These are phyloP conservation scores for Mesorhabditis sp. DNA, from an alignment of 2,888 invertebrate genomes.

Conservation along the genomic window DNA sequence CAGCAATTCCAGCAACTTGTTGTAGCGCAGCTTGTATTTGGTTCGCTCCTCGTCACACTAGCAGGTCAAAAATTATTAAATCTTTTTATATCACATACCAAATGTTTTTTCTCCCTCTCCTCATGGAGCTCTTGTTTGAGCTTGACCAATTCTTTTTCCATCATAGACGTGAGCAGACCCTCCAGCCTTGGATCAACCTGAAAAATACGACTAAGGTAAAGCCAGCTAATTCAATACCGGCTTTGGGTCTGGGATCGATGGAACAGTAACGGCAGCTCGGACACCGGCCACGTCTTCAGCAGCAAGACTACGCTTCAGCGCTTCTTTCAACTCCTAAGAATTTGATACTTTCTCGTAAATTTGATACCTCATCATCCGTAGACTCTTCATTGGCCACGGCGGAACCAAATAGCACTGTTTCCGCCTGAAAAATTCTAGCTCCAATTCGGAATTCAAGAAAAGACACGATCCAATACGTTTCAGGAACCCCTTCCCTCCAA, in stretches of 20 bases:
- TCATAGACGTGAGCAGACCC: too few relatives aligned
- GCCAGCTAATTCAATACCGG: too few relatives aligned
- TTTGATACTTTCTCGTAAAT: not conserved
- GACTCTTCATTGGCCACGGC: not conserved
- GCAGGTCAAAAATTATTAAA: too few relatives aligned
- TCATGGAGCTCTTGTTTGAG: too few relatives aligned
- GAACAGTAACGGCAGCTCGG: too few relatives aligned
- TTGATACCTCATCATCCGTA: not conserved
- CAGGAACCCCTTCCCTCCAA: not conserved
- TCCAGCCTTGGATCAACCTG: too few relatives aligned
- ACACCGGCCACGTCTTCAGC: not conserved
- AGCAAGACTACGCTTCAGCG: not conserved
- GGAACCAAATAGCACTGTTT: not conserved
- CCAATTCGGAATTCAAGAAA: not conserved
- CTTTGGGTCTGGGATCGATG: too few relatives aligned
- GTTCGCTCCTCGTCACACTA: too few relatives aligned
- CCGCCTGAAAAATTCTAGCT: not conserved
- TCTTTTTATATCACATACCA: too few relatives aligned
- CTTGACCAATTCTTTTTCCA: too few relatives aligned
- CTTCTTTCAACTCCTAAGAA: constrained; percentile 1
- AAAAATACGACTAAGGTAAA: too few relatives aligned
- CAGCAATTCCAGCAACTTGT: constrained; percentile 12
- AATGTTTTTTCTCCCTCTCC: too few relatives aligned
- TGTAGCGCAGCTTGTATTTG: constrained; percentile 10
- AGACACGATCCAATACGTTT: not conserved